Conservation (phyloP, 1,140 invertebrate genomes). For the Ceratoteleas bidentatus region DNA sequence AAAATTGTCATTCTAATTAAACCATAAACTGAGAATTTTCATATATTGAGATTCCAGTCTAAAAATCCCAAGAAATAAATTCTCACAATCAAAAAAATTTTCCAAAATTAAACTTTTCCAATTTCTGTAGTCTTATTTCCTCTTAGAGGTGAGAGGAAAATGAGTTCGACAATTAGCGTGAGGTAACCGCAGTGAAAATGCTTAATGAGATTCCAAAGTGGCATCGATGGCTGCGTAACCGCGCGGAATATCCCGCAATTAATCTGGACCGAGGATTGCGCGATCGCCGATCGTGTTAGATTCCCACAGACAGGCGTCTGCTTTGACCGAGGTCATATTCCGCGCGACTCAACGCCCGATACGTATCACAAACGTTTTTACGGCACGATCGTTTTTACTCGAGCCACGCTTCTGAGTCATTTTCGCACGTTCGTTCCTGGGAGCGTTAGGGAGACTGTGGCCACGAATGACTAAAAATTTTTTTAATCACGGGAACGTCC, state of each 20-base stretch:
- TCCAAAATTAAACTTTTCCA: no score
- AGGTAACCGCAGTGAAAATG: conserved; percentile 59
- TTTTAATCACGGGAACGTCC: no score
- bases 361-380: conserved; percentile 38
- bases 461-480: no score
- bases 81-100: no score
- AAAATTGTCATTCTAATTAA: no score
- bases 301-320: conserved; percentile 56
- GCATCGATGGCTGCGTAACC: conserved; percentile 60
- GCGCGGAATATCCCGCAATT: conserved; percentile 52
- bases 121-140: background rate
- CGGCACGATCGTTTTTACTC: conserved; percentile 15
- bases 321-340: conserved; percentile 54
- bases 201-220: conserved; percentile 50
- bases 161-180: conserved; percentile 22
- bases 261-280: conserved; percentile 50
- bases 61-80: no score
- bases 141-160: no score
- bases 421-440: conserved; percentile 29
- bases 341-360: conserved; percentile 56
- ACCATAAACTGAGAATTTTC: no score
- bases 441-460: no score
- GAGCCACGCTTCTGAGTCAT: conserved; percentile 7
- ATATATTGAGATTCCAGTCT: no score
- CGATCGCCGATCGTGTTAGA: conserved; percentile 48